Evolutionary conservation across 2,113 vertebrate species (phyloP).

Genomic region (Podiceps cristatus): DNA sequence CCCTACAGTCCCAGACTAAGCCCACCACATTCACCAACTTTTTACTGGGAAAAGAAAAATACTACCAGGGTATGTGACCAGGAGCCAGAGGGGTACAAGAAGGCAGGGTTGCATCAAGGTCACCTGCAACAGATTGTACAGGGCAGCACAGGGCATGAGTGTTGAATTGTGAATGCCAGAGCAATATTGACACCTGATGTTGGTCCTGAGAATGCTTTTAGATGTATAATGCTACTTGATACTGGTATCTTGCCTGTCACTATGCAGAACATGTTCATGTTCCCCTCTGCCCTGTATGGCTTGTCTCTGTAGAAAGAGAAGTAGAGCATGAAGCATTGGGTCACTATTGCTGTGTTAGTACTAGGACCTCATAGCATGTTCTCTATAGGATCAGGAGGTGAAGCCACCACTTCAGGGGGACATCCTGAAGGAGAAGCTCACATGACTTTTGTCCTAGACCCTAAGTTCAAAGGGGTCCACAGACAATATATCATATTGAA

Average conservation of each 20-base stretch:
- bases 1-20: not conserved
- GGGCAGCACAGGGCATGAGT: not conserved
- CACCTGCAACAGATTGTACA: not conserved
- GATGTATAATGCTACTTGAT: not conserved
- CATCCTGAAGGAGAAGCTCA: not conserved
- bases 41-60: not conserved
- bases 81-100: not conserved
- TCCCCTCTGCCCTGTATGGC: rapidly evolving
- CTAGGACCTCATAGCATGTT: not conserved
- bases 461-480: not conserved
- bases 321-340: not conserved
- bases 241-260: not conserved
- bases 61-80: not conserved
- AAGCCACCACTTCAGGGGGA: not conserved
- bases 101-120: not conserved
- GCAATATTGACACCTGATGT: not conserved
- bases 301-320: not conserved
- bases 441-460: not conserved
- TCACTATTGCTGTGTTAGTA: not conserved
- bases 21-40: not conserved
- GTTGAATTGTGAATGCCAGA: not conserved
- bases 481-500: not conserved
- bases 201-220: not conserved
- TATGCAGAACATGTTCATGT: not conserved
- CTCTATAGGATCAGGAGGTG: not conserved